phyloP scores from a whole-genome alignment of 1,140 invertebrate species.

The Phenacoccus solenopsis region DNA sequence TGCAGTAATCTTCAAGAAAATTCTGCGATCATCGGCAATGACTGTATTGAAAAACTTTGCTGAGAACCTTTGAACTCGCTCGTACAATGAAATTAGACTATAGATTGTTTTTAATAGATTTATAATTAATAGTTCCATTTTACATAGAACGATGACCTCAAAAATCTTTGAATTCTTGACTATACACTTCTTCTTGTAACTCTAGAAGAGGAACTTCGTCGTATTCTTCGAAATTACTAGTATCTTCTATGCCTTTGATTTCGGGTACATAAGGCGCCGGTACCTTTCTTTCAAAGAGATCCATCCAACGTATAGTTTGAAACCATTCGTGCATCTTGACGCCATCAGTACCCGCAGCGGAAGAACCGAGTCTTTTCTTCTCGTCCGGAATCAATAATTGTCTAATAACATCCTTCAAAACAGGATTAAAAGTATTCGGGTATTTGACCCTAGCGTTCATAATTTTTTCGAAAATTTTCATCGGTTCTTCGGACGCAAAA shows the following conservation, averaged over 20 bases:
- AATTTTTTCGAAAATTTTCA: slow-evolving; percentile 85
- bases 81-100: too few species aligned
- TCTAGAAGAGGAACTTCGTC: neutral
- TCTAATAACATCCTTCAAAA: slow-evolving; percentile 74
- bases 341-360: neutral
- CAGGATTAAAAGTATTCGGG: slow-evolving; percentile 49
- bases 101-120: too few species aligned
- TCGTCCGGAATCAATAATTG: slow-evolving; percentile 77
- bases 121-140: too few species aligned
- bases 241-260: slow-evolving; percentile 14
- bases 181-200: neutral
- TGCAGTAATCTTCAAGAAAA: too few species aligned
- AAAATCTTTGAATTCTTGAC: slow-evolving; percentile 8
- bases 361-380: neutral
- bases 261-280: slow-evolving; percentile 16
- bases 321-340: slow-evolving; percentile 19
- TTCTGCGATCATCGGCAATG: too few species aligned
- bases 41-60: too few species aligned
- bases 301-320: slow-evolving; percentile 19
- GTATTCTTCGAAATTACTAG: slow-evolving; percentile 17
- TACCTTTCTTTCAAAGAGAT: slow-evolving; percentile 13
- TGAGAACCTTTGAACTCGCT: too few species aligned
- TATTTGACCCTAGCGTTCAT: slow-evolving; percentile 61
- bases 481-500: slow-evolving; percentile 55
- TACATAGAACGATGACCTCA: too few species aligned